phyloP scores from a whole-genome alignment of 1,140 invertebrate species.

The Plodia interpunctella region DNA sequence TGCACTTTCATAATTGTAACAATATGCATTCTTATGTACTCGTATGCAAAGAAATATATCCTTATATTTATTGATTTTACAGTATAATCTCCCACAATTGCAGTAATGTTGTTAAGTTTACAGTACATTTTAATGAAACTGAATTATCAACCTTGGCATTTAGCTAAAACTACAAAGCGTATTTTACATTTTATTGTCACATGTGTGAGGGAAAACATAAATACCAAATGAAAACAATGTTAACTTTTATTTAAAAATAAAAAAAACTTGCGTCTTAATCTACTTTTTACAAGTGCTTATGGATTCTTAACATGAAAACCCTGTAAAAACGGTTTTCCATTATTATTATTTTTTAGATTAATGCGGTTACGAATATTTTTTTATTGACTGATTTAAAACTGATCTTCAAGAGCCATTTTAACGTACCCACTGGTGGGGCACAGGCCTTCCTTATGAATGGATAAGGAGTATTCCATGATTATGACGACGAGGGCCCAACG shows the following conservation, averaged over 20 bases:
- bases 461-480: too few relatives aligned
- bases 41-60: too few relatives aligned
- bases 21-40: too few relatives aligned
- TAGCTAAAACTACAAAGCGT: constrained; percentile 70
- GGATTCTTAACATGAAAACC: constrained; percentile 5
- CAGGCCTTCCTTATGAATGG: too few relatives aligned
- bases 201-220: constrained; percentile 62
- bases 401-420: too few relatives aligned
- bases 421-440: too few relatives aligned
- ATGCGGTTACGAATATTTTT: too few relatives aligned
- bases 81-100: background rate
- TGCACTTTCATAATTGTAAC: too few relatives aligned
- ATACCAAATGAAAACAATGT: constrained; percentile 30
- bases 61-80: too few relatives aligned
- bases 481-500: too few relatives aligned
- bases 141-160: constrained; percentile 46
- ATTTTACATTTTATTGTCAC: constrained; percentile 74
- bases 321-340: constrained; percentile 26
- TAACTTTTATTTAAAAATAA: constrained; percentile 24
- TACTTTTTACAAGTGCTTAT: constrained; percentile 28
- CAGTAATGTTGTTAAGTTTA: background rate
- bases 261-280: constrained; percentile 25
- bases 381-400: too few relatives aligned
- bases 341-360: constrained; percentile 23
- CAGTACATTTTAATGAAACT: constrained; percentile 12